phyloP scores from a whole-genome alignment of 2,113 vertebrate genomes.

The Pangasianodon gigas region DNA sequence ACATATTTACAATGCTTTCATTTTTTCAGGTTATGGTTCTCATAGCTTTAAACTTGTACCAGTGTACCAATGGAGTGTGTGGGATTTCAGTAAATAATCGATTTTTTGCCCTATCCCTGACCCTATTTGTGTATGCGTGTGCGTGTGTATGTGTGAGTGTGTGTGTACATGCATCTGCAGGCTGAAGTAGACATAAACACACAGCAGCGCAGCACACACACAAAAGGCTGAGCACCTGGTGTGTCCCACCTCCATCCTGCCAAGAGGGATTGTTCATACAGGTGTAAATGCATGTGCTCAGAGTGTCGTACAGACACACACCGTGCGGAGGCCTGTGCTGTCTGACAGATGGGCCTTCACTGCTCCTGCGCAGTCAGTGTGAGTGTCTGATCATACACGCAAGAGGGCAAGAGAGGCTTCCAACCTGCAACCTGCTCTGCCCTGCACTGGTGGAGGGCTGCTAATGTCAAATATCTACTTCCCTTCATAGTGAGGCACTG shows the following conservation, averaged over 20 bases:
- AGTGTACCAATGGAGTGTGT: not conserved
- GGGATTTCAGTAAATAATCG: not conserved
- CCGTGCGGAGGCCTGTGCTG: conserved; percentile 38
- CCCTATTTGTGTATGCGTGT: not conserved
- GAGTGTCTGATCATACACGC: conserved; percentile 21
- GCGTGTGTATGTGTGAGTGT: not conserved
- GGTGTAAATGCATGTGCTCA: conserved; percentile 89
- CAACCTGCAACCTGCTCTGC: conserved; percentile 56
- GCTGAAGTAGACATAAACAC: conserved; percentile 5
- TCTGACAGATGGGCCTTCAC: conserved; percentile 67
- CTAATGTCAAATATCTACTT: conserved; percentile 62
- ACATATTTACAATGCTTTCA: not conserved
- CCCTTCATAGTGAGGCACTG: conserved; percentile 56
- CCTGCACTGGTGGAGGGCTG: conserved; percentile 8
- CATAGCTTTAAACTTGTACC: not conserved
- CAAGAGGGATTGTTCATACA: conserved; percentile 83
- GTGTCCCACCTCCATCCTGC: conserved; percentile 76
- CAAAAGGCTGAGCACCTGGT: conserved; percentile 81
- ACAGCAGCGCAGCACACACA: conserved; percentile 38
- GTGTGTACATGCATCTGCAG: not conserved
- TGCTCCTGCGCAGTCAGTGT: conserved; percentile 59
- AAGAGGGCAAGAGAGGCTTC: conserved; percentile 38
- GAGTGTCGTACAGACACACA: conserved; percentile 30
- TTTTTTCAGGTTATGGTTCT: not conserved
- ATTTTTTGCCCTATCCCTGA: not conserved